These are phyloP conservation scores for Glandiceps talaboti DNA, from an alignment of 53 echinoderm and acorn worm species.

Conservation along the genomic window DNA sequence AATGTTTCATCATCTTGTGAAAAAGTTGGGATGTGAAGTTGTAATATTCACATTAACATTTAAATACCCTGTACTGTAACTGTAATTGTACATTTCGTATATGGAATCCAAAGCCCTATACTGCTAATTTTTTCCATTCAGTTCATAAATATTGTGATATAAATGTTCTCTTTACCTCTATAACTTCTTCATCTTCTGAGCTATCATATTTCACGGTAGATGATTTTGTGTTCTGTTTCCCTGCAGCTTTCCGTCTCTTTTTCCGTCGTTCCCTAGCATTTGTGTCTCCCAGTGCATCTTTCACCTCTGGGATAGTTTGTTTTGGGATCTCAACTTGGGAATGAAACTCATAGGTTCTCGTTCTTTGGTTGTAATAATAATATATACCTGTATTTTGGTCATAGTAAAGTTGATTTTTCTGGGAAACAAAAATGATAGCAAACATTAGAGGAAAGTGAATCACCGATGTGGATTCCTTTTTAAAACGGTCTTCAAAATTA, in stretches of 20 bases:
- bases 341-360: conserved; percentile 67
- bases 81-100: no score
- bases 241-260: conserved; percentile 24
- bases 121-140: no score
- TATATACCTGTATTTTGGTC: conserved; percentile 68
- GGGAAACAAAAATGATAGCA: not conserved
- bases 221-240: conserved; percentile 3
- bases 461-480: no score
- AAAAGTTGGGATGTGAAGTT: no score
- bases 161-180: not conserved
- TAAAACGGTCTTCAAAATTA: no score
- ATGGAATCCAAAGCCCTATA: no score
- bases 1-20: no score
- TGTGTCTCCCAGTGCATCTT: conserved; percentile 8
- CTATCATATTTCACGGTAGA: not conserved
- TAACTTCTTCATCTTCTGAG: not conserved
- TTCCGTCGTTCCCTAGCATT: conserved; percentile 10
- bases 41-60: no score
- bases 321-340: conserved; percentile 52
- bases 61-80: no score
- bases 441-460: no score
- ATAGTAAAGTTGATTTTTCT: conserved; percentile 75
- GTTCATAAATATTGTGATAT: no score
- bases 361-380: conserved; percentile 63
- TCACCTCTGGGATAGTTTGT: not conserved